Evolutionary conservation across 2,888 invertebrate genomes (phyloP).

Genomic region (Hypolimnas misippus): DNA sequence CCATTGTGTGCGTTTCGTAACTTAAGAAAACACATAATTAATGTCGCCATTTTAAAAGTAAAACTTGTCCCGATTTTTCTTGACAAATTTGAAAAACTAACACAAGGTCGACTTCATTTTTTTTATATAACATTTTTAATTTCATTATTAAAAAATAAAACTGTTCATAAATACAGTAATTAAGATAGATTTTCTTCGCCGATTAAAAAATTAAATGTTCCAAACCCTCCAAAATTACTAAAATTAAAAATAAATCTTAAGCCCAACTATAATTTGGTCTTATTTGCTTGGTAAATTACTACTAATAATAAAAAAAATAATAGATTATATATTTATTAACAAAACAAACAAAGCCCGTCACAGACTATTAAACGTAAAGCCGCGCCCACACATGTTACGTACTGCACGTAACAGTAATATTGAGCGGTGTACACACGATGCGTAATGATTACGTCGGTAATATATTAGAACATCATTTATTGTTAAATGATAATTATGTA

Average conservation of each 20-base stretch:
- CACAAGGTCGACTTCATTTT: slow-evolving; percentile 24
- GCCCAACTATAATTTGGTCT: too few relatives aligned
- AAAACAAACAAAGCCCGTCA: slow-evolving; percentile 31
- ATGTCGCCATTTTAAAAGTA: slow-evolving; percentile 41
- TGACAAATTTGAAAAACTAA: slow-evolving; percentile 35
- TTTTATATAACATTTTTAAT: not conserved
- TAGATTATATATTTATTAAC: slow-evolving; percentile 9
- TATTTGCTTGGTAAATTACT: too few relatives aligned
- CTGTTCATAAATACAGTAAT: too few relatives aligned
- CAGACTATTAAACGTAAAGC: slow-evolving; percentile 25
- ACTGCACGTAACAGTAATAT: slow-evolving; percentile 6
- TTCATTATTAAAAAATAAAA: not conserved
- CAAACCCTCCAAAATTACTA: too few relatives aligned
- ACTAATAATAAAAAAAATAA: too few relatives aligned
- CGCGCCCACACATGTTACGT: slow-evolving; percentile 22
- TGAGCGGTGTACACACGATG: not conserved
- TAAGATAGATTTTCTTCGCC: too few relatives aligned
- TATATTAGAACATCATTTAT: slow-evolving; percentile 3
- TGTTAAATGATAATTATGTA: not conserved
- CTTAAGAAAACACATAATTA: slow-evolving; percentile 42
- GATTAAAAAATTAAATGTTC: too few relatives aligned
- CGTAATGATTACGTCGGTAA: slow-evolving; percentile 3
- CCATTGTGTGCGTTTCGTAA: slow-evolving; percentile 51
- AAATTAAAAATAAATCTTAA: too few relatives aligned
- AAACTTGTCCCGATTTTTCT: slow-evolving; percentile 38